These are phyloP conservation scores for Tribolium castaneum DNA, from an alignment of 1,140 invertebrate genomes.

Conservation along the genomic window DNA sequence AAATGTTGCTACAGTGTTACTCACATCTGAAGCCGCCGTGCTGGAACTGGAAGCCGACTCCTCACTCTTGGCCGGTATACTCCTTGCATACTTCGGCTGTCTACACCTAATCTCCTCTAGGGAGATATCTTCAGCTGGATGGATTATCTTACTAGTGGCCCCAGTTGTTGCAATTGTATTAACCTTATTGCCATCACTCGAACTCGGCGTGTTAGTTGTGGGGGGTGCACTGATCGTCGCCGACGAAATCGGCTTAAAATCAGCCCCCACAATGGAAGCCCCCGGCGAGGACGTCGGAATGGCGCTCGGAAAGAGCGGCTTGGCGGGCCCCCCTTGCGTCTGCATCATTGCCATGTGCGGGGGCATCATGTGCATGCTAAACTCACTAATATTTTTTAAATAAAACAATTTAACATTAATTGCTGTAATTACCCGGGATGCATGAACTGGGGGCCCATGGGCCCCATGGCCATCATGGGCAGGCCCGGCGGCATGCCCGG, in stretches of 20 bases:
- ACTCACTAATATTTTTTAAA: slow-evolving; percentile 47
- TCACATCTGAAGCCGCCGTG: slow-evolving; percentile 57
- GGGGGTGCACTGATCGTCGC: slow-evolving; percentile 78
- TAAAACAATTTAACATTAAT: too few relatives aligned
- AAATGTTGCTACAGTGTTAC: too few relatives aligned
- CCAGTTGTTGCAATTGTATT: slow-evolving; percentile 82
- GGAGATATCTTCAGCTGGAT: slow-evolving; percentile 94
- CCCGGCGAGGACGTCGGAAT: slow-evolving; percentile 73
- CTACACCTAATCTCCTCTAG: slow-evolving; percentile 88
- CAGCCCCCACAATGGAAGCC: slow-evolving; percentile 70
- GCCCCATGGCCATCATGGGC: slow-evolving; percentile 73
- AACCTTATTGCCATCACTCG: slow-evolving; percentile 70
- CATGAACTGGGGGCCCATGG: slow-evolving; percentile 77
- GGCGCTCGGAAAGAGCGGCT: slow-evolving; percentile 82
- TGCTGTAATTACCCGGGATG: slow-evolving; percentile 75
- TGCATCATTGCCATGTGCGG: slow-evolving; percentile 71
- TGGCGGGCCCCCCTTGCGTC: slow-evolving; percentile 70
- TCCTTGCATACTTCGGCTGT: slow-evolving; percentile 76
- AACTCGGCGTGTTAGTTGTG: slow-evolving; percentile 67
- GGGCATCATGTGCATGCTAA: slow-evolving; percentile 70
- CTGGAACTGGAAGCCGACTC: slow-evolving; percentile 53
- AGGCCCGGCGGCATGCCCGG: slow-evolving; percentile 69
- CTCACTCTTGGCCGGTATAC: slow-evolving; percentile 55
- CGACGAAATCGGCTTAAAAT: slow-evolving; percentile 73
- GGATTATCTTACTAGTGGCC: slow-evolving; percentile 90